These are phyloP conservation scores for Patiria miniata DNA, from an alignment of 35 echinoderm and acorn worm genomes.

Conservation along the genomic window DNA sequence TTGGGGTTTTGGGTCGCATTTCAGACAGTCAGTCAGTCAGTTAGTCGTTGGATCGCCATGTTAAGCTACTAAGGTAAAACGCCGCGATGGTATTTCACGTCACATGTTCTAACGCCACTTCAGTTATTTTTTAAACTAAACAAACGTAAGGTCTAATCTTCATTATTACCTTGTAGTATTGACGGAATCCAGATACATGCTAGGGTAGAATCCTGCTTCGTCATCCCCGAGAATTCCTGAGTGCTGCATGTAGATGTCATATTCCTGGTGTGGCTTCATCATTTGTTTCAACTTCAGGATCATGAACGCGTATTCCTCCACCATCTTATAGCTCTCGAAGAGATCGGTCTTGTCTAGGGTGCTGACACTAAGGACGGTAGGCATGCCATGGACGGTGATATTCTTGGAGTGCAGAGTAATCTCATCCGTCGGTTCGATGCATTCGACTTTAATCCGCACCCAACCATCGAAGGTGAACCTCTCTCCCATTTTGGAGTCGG, in stretches of 20 bases:
- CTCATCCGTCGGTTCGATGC: conserved; percentile 12
- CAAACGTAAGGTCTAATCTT: too few species aligned
- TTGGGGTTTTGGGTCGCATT: too few species aligned
- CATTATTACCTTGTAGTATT: conserved; percentile 11
- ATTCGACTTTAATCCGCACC: conserved; percentile 34
- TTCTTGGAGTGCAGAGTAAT: conserved; percentile 38
- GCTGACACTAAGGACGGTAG: conserved; percentile 4
- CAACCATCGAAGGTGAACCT: conserved; percentile 58
- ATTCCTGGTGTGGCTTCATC: conserved; percentile 13
- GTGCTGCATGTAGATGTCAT: conserved; percentile 25
- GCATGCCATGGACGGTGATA: conserved; percentile 6
- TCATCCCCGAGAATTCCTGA: not conserved
- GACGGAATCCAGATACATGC: not conserved
- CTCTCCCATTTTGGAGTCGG: not conserved
- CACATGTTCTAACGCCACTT: too few species aligned
- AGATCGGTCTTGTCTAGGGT: not conserved
- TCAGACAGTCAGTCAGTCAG: too few species aligned
- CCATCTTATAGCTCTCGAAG: conserved; percentile 16
- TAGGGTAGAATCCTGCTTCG: conserved; percentile 18
- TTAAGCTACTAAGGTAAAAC: too few species aligned
- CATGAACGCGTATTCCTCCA: conserved; percentile 23
- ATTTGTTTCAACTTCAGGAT: not conserved
- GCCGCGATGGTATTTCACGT: too few species aligned
- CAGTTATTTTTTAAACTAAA: too few species aligned
- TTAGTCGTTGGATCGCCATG: too few species aligned